Base-by-base conservation (phyloP, 2,888 invertebrate species). In the Drosophila putrida region DNA sequence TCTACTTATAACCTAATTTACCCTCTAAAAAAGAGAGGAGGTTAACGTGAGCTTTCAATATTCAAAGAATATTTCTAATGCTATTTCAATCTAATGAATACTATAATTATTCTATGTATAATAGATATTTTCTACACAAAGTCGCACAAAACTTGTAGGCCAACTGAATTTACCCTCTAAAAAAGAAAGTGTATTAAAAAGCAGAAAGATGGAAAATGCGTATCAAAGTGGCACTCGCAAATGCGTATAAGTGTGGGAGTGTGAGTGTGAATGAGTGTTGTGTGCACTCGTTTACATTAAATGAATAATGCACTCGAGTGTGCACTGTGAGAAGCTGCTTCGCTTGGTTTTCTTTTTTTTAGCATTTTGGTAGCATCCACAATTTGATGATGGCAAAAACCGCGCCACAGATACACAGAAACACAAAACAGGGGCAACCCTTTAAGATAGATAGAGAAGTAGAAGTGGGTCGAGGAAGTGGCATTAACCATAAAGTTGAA, bases 301-400 rank as follows among this genome's bases (percentile, higher is more conserved):
- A 83, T 87, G 77, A 83, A 87, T 84, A 84, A 83, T 83, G 82
- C 82, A 87, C 82, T 83, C 71, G 71, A 75, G 65, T 82, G 82
- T 69, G 74, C 68, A 59, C 15, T 33, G 47, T 47, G 64, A 49
- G 63, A 72, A 68, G 64, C 61, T 69, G 68, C 61, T 47, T 15
- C 57, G 27, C 46, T 62, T 55, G 50, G 10, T 38, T 53, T 13
- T 36, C 46, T 74, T 54, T 51, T 31, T 63, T 41, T 33, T 72
- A n/a, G n/a, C n/a, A n/a, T 59, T 60, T 47, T 51, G 58, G 13
- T 10, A 36, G 75, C 63, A 9, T 47, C 31, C 51, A 35, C 33
- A 49, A 31, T 54, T 54, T 47, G 65, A 36, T 20, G 36, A 31
- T 44, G 41, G 44, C 35, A 11, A 15, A 44, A 62, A 33, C 9